A percentile compares a stretch with the other conserved stretches of the same genome.
phyloP scores from a whole-genome alignment of 64 coral and sea anemone species.

The Actinia tenebrosa region DNA sequence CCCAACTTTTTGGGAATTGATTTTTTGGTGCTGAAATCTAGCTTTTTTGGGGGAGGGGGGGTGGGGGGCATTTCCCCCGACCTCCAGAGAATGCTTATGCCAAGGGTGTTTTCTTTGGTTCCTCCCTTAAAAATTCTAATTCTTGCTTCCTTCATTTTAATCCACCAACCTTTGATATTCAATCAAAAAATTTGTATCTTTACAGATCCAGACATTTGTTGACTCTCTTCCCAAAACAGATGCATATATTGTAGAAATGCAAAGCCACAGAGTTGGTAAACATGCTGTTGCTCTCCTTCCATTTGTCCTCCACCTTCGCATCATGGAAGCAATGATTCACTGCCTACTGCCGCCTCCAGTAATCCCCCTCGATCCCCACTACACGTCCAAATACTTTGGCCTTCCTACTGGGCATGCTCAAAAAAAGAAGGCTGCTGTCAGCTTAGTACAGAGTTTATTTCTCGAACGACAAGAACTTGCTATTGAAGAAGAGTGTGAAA shows the following conservation, averaged over 20 bases:
- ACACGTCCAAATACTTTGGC: constrained; percentile 82
- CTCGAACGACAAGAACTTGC: constrained; percentile 66
- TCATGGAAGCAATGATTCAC: constrained; percentile 87
- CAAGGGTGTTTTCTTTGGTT: no score
- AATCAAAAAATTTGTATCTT: not conserved
- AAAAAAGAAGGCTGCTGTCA: constrained; percentile 84
- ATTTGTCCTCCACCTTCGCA: constrained; percentile 88
- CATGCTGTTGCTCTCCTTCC: constrained; percentile 71
- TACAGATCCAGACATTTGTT: constrained; percentile 79
- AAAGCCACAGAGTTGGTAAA: constrained; percentile 93
- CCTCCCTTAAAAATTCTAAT: no score
- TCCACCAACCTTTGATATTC: no score
- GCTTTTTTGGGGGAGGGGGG: no score
- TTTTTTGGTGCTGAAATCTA: no score
- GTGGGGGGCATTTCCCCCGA: no score
- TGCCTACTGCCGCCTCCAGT: constrained; percentile 61
- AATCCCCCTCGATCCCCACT: constrained; percentile 66
- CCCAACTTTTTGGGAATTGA: no score
- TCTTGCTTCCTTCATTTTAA: no score
- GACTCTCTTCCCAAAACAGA: constrained; percentile 68
- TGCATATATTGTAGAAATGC: constrained; percentile 82
- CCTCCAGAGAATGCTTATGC: no score
- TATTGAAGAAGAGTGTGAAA: constrained; percentile 68
- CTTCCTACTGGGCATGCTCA: constrained; percentile 55
- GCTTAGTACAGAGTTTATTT: constrained; percentile 77